Evolutionary conservation across 2,113 vertebrate species (phyloP).

Genomic region (Arvicanthis niloticus): DNA sequence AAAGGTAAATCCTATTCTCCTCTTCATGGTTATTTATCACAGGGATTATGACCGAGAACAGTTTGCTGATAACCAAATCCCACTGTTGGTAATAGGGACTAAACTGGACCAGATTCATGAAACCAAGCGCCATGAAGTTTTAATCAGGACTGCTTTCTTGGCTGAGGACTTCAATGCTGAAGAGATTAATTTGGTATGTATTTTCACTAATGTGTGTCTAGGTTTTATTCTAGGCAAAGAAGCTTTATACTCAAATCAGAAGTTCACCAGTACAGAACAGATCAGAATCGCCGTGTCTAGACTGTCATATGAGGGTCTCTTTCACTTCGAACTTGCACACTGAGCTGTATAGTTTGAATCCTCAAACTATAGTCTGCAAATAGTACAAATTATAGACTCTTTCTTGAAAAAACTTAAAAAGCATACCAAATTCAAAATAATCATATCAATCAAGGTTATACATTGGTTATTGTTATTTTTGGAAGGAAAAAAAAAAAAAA

Average conservation of each 20-base stretch:
- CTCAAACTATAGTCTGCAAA: slow-evolving; percentile 42
- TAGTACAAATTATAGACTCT: slow-evolving; percentile 30
- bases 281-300: not conserved
- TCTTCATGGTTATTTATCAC: slow-evolving; percentile 73
- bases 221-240: slow-evolving; percentile 19
- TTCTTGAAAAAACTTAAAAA: slow-evolving; percentile 35
- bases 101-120: slow-evolving; percentile 99
- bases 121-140: slow-evolving; percentile 94
- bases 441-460: not conserved
- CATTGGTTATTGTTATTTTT: slow-evolving; percentile 58
- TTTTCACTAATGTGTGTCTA: slow-evolving; percentile 54
- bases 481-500: not conserved
- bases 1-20: slow-evolving; percentile 61
- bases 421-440: slow-evolving; percentile 64
- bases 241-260: not conserved
- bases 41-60: slow-evolving; percentile 98
- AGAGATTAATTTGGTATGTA: slow-evolving; percentile 97
- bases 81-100: slow-evolving; percentile 96
- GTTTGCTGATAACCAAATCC: slow-evolving; percentile 97
- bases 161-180: slow-evolving; percentile 99
- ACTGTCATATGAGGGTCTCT: not conserved
- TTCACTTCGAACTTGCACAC: not conserved
- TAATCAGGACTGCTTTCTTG: slow-evolving; percentile 96
- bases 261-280: not conserved
- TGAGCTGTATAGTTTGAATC: not conserved